Percentiles rank a stretch among this genome's conserved stretches.
Evolutionary conservation across 2,797 vertebrate species (phyloP).

Genomic region (Arctocebus calabarensis): DNA sequence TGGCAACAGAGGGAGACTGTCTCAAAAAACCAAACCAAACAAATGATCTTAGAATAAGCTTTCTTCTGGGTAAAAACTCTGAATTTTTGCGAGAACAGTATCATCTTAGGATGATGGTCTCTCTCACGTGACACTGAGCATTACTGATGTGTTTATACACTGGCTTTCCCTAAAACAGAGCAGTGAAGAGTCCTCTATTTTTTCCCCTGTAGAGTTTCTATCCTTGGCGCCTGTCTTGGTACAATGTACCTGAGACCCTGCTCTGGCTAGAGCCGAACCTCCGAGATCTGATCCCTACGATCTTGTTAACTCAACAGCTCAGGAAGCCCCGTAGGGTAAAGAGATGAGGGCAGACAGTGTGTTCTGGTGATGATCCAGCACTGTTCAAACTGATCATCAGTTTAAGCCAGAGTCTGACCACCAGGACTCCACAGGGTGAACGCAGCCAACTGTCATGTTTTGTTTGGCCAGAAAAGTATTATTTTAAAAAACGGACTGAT

Average conservation of each 20-base stretch:
- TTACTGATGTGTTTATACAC: neutral
- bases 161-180: neutral
- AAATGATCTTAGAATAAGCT: neutral
- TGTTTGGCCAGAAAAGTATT: neutral
- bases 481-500: slow-evolving; percentile 4
- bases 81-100: neutral
- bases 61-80: slow-evolving; percentile 9
- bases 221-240: neutral
- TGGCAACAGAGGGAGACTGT: no score
- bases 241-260: neutral
- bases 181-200: neutral
- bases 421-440: neutral
- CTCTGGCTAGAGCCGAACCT: neutral
- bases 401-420: slow-evolving; percentile 27
- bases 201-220: neutral
- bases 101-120: slow-evolving; percentile 41
- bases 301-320: neutral
- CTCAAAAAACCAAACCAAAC: neutral
- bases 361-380: slow-evolving; percentile 12
- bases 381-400: neutral
- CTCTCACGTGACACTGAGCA: neutral
- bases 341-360: neutral
- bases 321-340: neutral
- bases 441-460: neutral
- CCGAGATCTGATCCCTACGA: neutral